Conservation (phyloP, 2,113 vertebrate species). For the Hoplias malabaricus region DNA sequence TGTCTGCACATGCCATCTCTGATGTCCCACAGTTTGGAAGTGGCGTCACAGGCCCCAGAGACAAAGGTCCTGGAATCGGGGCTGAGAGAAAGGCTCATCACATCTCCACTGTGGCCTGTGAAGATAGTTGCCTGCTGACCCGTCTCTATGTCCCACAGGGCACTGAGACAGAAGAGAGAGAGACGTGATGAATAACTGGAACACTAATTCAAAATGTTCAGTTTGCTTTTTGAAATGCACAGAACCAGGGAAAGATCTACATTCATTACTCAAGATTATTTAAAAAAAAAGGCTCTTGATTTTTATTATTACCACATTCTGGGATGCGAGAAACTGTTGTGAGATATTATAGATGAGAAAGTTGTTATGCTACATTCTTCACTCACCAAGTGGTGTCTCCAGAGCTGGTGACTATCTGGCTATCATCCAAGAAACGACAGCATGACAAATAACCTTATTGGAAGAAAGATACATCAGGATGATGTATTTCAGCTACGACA, state of each 20-base stretch:
- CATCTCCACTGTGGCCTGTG: constrained; percentile 85
- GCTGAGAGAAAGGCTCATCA: constrained; percentile 86
- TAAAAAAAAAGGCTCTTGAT: too few species aligned
- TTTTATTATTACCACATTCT: too few species aligned
- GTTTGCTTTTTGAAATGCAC: too few species aligned
- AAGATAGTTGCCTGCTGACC: constrained; percentile 86
- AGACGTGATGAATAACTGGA: neutral
- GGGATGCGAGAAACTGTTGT: neutral
- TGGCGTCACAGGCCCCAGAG: constrained; percentile 86
- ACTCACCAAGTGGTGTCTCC: constrained; percentile 87
- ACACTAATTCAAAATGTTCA: neutral
- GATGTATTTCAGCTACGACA: neutral
- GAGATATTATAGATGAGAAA: neutral
- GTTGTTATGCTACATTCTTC: constrained; percentile 45
- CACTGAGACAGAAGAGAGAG: constrained; percentile 46
- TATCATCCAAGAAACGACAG: constrained; percentile 86
- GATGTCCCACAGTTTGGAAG: constrained; percentile 87
- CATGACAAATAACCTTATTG: constrained; percentile 82
- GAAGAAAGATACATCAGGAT: neutral
- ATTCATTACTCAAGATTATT: too few species aligned
- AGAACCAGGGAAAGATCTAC: neutral
- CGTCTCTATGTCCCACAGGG: constrained; percentile 88
- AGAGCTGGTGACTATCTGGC: constrained; percentile 86
- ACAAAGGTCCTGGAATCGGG: constrained; percentile 85
- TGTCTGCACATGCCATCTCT: constrained; percentile 88